These are phyloP conservation scores for Porites cylindrica DNA, from an alignment of 92 coral and sea anemone genomes.

Conservation along the genomic window DNA sequence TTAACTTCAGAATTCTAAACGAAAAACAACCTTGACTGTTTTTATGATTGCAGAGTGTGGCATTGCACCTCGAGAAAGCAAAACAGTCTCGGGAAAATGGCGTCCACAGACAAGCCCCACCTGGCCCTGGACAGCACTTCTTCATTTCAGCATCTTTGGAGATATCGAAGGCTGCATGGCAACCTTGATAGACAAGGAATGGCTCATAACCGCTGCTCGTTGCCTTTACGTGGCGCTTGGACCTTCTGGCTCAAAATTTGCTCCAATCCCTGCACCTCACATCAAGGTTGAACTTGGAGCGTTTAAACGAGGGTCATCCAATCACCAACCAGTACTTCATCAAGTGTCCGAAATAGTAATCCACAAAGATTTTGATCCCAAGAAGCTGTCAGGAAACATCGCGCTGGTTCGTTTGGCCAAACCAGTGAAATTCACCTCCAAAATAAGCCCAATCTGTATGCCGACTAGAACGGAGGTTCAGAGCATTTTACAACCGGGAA, in stretches of 20 bases:
- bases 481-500: constrained; percentile 48
- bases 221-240: constrained; percentile 70
- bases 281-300: constrained; percentile 84
- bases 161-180: constrained; percentile 92
- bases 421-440: constrained; percentile 74
- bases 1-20: too few relatives aligned
- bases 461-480: constrained; percentile 74
- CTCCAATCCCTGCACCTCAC: constrained; percentile 11
- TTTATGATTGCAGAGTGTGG: constrained; percentile 84
- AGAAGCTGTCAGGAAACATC: constrained; percentile 71
- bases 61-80: constrained; percentile 62
- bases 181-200: constrained; percentile 84
- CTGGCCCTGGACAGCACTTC: constrained; percentile 95
- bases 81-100: constrained; percentile 73
- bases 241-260: constrained; percentile 35
- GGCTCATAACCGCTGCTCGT: constrained; percentile 87
- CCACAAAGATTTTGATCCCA: constrained; percentile 73
- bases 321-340: constrained; percentile 57
- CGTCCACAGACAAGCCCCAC: constrained; percentile 62
- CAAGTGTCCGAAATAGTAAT: constrained; percentile 66
- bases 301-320: constrained; percentile 51
- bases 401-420: constrained; percentile 82
- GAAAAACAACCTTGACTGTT: background rate
- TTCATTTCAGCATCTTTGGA: constrained; percentile 73
- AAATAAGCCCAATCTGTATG: constrained; percentile 83